phyloP scores from a whole-genome alignment of 2,888 invertebrate genomes.

The Cosmorhoe ocellata region DNA sequence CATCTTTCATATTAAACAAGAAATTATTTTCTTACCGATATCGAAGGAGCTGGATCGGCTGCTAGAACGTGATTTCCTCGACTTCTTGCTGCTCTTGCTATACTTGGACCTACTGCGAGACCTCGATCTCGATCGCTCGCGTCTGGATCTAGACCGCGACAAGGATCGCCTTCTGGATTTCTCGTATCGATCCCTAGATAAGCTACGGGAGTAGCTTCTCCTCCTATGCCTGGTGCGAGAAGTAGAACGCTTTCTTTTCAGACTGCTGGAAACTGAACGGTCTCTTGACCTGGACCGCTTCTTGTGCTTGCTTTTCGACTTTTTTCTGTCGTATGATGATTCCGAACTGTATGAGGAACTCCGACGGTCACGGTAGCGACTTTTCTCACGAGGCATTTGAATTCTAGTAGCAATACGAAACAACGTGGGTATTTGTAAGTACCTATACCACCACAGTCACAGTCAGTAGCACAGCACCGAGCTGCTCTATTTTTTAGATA shows the following conservation, averaged over 20 bases:
- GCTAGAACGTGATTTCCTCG: constrained; percentile 59
- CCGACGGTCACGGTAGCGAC: constrained; percentile 66
- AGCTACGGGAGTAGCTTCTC: constrained; percentile 68
- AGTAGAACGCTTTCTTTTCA: constrained; percentile 60
- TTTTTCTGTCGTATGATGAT: constrained; percentile 70
- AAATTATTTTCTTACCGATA: too few species aligned
- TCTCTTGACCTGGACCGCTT: constrained; percentile 67
- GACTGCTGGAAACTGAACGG: constrained; percentile 62
- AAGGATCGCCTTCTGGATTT: constrained; percentile 62
- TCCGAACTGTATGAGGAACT: constrained; percentile 72
- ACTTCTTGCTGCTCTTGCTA: constrained; percentile 56
- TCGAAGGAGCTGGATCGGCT: constrained; percentile 70
- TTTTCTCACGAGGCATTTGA: constrained; percentile 73
- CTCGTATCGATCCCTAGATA: constrained; percentile 70
- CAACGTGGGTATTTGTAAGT: too few species aligned
- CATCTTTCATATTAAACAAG: too few species aligned
- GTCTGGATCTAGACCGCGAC: constrained; percentile 48
- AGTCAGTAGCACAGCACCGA: too few species aligned
- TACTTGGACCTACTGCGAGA: constrained; percentile 61
- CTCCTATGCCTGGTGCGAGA: constrained; percentile 60
- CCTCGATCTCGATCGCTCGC: constrained; percentile 45
- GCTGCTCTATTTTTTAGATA: too few species aligned
- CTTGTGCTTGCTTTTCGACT: constrained; percentile 67
- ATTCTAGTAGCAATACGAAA: background rate
- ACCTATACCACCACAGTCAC: too few species aligned